Conservation (phyloP, 2,888 invertebrate species). For the Tiliacea aurago region DNA sequence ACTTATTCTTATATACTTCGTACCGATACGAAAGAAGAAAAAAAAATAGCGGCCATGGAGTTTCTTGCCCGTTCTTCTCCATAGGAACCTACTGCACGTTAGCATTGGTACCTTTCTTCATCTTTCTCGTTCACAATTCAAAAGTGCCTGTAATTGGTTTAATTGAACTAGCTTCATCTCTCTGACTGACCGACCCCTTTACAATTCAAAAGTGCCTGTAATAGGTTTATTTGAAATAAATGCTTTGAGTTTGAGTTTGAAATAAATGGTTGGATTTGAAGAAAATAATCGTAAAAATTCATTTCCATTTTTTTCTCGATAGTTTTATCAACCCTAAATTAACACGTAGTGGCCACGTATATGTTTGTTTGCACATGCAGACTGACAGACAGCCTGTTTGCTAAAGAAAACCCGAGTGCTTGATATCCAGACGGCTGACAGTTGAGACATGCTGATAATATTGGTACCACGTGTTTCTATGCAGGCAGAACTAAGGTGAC, state of each 20-base stretch:
- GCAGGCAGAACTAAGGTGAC: slow-evolving; percentile 9
- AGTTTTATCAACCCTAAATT: slow-evolving; percentile 50
- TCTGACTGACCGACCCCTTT: too few relatives aligned
- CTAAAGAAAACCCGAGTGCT: slow-evolving; percentile 52
- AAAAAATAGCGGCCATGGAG: neutral
- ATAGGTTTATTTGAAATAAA: neutral
- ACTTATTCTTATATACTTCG: neutral
- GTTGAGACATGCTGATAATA: slow-evolving; percentile 23
- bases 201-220: neutral
- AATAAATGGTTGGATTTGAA: neutral
- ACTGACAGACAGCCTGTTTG: slow-evolving; percentile 73
- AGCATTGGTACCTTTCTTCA: neutral
- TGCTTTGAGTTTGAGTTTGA: neutral
- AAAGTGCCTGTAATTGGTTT: too few relatives aligned
- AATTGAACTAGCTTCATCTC: neutral
- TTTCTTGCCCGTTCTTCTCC: neutral
- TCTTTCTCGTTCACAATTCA: neutral
- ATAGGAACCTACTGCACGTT: neutral
- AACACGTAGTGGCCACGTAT: slow-evolving; percentile 28
- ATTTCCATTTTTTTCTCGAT: neutral
- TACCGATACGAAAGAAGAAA: neutral
- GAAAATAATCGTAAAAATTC: neutral
- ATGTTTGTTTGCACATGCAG: slow-evolving; percentile 64
- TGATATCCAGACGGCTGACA: slow-evolving; percentile 38
- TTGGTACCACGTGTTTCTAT: slow-evolving; percentile 8